Conservation (phyloP, 2,113 vertebrate genomes). For the Zapornia atra region DNA sequence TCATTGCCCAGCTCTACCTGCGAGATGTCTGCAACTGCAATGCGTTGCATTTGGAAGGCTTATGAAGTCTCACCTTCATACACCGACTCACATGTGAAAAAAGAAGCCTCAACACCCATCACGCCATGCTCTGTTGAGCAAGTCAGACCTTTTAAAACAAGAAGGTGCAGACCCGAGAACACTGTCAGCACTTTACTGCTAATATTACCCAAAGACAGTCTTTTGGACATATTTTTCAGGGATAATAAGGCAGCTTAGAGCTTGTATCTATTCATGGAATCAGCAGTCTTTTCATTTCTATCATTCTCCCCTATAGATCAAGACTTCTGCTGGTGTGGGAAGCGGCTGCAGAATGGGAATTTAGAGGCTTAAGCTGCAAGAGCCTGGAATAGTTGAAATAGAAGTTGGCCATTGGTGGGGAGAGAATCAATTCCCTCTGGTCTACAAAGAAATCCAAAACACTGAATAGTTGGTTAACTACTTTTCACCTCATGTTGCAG, state of each 20-base stretch:
- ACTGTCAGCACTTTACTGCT: background rate
- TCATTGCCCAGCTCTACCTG: background rate
- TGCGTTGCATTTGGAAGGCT: background rate
- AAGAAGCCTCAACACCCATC: background rate
- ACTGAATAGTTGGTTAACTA: background rate
- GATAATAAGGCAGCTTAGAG: background rate
- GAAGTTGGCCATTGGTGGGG: background rate
- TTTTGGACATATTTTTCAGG: background rate
- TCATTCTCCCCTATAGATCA: background rate
- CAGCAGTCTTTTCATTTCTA: background rate
- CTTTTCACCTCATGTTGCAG: background rate
- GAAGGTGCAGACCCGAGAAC: background rate
- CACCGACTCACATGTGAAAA: background rate
- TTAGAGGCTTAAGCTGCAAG: background rate
- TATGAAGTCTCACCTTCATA: background rate
- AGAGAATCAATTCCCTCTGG: background rate
- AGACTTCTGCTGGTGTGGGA: background rate
- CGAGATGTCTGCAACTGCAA: background rate
- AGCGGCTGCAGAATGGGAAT: background rate
- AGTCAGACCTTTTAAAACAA: background rate
- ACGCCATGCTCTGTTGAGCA: background rate
- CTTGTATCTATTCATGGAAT: conserved; percentile 31
- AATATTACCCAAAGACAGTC: background rate
- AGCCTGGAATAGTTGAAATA: background rate
- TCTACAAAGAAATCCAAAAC: background rate